Conservation (phyloP, 2,113 vertebrate species). For the Microcebus ravelobensis region DNA sequence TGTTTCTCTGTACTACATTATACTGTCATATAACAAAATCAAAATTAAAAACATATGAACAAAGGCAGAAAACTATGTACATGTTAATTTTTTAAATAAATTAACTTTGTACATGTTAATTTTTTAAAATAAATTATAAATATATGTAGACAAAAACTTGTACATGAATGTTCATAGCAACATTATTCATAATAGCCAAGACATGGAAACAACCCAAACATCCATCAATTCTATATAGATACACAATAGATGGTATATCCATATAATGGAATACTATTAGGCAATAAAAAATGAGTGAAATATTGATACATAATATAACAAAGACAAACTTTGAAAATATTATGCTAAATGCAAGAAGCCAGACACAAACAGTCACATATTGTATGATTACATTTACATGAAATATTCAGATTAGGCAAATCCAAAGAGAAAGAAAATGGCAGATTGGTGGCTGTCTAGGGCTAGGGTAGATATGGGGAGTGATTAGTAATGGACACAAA, state of each 20-base stretch:
- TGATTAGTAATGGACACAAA: neutral
- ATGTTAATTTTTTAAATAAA: neutral
- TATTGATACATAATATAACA: neutral
- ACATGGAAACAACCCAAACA: neutral
- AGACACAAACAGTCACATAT: neutral
- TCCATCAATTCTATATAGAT: neutral
- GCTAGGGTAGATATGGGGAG: neutral
- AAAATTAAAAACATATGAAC: neutral
- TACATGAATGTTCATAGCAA: neutral
- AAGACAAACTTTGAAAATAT: neutral
- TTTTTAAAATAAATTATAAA: neutral
- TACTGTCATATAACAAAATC: neutral
- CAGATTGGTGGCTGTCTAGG: neutral
- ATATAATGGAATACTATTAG: neutral
- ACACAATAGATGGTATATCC: neutral
- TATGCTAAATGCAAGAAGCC: neutral
- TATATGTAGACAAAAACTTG: neutral
- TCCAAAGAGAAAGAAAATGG: neutral
- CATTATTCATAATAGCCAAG: neutral
- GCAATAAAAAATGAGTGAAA: neutral
- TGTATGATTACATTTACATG: neutral
- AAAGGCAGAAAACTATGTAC: neutral
- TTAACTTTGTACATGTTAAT: neutral
- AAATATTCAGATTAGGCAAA: neutral
- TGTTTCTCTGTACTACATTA: neutral